Evolutionary conservation across 2,797 vertebrate genomes (phyloP).

Genomic region (Nannoperca obscura): DNA sequence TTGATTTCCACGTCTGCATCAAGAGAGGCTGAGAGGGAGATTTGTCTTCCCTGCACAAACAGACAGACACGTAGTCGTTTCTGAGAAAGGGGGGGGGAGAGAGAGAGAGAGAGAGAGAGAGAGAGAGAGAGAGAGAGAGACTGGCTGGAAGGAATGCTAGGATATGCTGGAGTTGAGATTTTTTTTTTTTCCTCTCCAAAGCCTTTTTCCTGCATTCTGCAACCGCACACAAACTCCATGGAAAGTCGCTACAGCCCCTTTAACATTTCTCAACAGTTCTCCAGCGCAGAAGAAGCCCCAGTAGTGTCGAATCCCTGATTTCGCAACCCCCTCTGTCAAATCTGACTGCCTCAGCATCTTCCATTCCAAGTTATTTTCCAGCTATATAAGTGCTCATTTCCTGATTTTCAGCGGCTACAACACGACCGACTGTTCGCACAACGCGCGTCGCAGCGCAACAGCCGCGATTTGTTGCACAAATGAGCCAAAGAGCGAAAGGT

Average conservation of each 20-base stretch:
- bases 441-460: neutral
- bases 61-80: slow-evolving; percentile 84
- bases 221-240: slow-evolving; percentile 48
- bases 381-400: slow-evolving; percentile 56
- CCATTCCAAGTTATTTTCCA: slow-evolving; percentile 60
- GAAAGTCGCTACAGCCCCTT: slow-evolving; percentile 38
- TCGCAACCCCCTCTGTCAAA: slow-evolving; percentile 77
- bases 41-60: slow-evolving; percentile 77
- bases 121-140: slow-evolving; percentile 55
- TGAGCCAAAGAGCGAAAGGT: neutral
- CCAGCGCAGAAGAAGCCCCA: slow-evolving; percentile 28
- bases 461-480: slow-evolving; percentile 15
- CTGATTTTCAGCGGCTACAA: slow-evolving; percentile 45
- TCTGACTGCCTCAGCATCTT: slow-evolving; percentile 81
- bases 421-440: slow-evolving; percentile 8
- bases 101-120: slow-evolving; percentile 44
- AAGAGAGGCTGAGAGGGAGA: slow-evolving; percentile 41
- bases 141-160: slow-evolving; percentile 90
- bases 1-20: slow-evolving; percentile 84
- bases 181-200: slow-evolving; percentile 59
- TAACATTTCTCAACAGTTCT: slow-evolving; percentile 24
- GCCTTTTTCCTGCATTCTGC: slow-evolving; percentile 53
- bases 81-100: slow-evolving; percentile 52
- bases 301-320: slow-evolving; percentile 57
- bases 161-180: slow-evolving; percentile 87